Evolutionary conservation across 92 coral and sea anemone genomes (phyloP).

Genomic region (Palythoa grandis): DNA sequence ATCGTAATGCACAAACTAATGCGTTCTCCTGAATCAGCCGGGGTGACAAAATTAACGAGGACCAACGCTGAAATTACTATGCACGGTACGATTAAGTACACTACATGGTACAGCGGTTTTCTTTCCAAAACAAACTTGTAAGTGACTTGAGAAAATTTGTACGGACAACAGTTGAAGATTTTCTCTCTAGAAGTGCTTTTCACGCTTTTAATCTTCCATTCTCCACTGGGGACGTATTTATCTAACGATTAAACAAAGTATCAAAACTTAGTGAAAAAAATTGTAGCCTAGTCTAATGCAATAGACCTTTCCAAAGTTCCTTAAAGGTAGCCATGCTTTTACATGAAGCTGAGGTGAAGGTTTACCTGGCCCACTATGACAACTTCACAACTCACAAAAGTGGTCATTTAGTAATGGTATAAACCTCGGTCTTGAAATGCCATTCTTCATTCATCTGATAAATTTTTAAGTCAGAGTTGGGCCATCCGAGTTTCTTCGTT

Average conservation of each 20-base stretch:
- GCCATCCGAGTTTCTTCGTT: too few relatives aligned
- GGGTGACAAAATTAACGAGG: slow-evolving; percentile 31
- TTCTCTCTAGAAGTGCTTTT: neutral
- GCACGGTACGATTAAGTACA: slow-evolving; percentile 34
- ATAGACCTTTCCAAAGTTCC: too few relatives aligned
- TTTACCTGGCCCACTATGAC: too few relatives aligned
- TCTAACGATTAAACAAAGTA: neutral
- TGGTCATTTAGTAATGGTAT: too few relatives aligned
- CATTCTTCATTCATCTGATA: too few relatives aligned
- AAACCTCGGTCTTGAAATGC: too few relatives aligned
- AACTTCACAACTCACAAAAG: too few relatives aligned
- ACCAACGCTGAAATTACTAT: slow-evolving; percentile 21
- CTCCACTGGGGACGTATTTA: slow-evolving; percentile 34
- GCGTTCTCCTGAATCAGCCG: slow-evolving; percentile 34
- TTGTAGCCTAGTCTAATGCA: too few relatives aligned
- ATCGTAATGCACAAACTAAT: slow-evolving; percentile 41
- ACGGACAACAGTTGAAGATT: slow-evolving; percentile 15
- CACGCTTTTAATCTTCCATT: slow-evolving; percentile 24
- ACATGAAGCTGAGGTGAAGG: too few relatives aligned
- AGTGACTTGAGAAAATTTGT: neutral
- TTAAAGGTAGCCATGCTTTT: too few relatives aligned
- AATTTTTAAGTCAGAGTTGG: too few relatives aligned
- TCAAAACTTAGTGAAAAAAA: neutral
- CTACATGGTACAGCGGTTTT: slow-evolving; percentile 38
- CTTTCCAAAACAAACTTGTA: slow-evolving; percentile 19